Base-by-base conservation (phyloP, 2,888 invertebrate species). In the Dysmachus trigonus region DNA sequence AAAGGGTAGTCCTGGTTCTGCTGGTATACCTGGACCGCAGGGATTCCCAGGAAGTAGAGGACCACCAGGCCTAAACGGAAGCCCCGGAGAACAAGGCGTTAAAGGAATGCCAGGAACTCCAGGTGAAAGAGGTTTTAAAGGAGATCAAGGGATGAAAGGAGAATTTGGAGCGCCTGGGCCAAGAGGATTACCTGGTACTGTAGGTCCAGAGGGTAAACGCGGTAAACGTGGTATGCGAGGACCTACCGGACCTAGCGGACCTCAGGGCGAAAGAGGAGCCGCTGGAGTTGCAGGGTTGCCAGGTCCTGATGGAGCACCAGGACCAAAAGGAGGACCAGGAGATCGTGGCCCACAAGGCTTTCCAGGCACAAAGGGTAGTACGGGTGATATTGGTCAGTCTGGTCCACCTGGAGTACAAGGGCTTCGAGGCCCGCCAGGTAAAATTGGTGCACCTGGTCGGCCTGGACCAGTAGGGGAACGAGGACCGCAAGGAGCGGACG, bases 1-100 rank as follows among this genome's bases (percentile, higher is more conserved):
- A 89, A 97, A 97, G 90, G 97, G 97, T 33, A 94, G 94, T 51
- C 93, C 94, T 72, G 98, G 98, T 18, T 93, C 95, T 85, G 91
- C 93, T 13, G 97, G 97, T n/a, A 91, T 94, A 1, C 92, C 95
- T 4, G 97, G 97, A 0, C 94, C 95, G 1, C 96, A 96, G 90
- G 98, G 97, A 3, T 97, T 97, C 90, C 96, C 96, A 0, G 97
- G 97, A 27, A 94, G 95, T 1, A 93, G 96, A 89, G 97, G 97
- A 13, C 94, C 95, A 2, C 95, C 96, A 1, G 97, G 97, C 35
- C 90, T 95, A 73, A 91, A 95, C 62, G 97, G 97, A 35, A 95
- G 94, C 90, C 93, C 95, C 2, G 97, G 97, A 5, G 93, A 94
- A 87, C 93, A 95, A 41, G 97, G 97, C 27, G 91, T 94, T 7